Percentiles rank a stretch among this genome's conserved stretches.
phyloP scores from a whole-genome alignment of 2,797 vertebrate species.

The Squalus acanthias region DNA sequence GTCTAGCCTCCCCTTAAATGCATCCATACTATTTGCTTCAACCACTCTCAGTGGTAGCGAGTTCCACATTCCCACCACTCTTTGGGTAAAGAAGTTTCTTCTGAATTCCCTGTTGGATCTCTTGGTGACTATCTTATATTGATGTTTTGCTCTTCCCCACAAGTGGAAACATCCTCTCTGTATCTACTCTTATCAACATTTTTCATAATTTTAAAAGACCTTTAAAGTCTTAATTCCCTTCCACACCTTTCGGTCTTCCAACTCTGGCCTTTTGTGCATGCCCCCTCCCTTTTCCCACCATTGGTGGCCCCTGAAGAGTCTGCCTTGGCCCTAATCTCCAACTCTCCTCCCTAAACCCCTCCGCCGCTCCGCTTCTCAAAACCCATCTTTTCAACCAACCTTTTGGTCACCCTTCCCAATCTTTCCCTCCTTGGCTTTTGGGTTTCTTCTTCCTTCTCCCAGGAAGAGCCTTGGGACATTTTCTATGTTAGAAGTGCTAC shows the following conservation, averaged over 20 bases:
- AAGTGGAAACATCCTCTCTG: no score
- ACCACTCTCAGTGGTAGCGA: no score
- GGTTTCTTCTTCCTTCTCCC: not conserved
- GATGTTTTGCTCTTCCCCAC: no score
- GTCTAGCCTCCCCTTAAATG: no score
- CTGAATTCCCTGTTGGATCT: no score
- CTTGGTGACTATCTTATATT: no score
- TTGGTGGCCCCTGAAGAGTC: not conserved
- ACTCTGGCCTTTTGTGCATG: not conserved
- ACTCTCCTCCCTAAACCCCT: not conserved
- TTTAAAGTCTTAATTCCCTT: not conserved
- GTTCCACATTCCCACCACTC: no score
- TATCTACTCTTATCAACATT: no score
- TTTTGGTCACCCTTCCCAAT: not conserved
- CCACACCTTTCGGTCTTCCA: not conserved
- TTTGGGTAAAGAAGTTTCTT: no score
- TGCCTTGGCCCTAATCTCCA: not conserved
- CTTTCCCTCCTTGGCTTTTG: not conserved
- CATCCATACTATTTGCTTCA: no score
- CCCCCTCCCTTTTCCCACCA: not conserved
- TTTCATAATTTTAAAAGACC: no score
- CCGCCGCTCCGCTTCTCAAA: not conserved
- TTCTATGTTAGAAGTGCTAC: not conserved
- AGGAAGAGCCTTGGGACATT: no score
- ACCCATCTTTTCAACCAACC: not conserved